Evolutionary conservation across 1,140 invertebrate species (phyloP).

Genomic region (Lordiphosa clarofinis): DNA sequence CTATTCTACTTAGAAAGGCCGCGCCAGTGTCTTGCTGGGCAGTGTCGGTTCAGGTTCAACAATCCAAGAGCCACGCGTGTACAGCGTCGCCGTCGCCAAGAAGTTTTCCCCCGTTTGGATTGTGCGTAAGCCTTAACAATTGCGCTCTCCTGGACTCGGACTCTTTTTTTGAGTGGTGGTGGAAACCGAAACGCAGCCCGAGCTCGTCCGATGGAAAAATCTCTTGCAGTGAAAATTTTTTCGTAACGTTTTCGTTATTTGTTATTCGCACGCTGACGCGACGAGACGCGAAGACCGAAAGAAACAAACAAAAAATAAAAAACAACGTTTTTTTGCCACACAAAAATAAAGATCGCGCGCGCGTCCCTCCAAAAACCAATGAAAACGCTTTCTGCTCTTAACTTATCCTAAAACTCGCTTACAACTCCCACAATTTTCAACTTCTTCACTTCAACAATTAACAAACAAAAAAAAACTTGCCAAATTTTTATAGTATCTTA

Average conservation of each 20-base stretch:
- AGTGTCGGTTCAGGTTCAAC: constrained; percentile 79
- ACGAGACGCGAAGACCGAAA: constrained; percentile 42
- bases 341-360: constrained; percentile 33
- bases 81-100: background rate
- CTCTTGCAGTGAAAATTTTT: constrained; percentile 73
- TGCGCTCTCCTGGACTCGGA: constrained; percentile 7
- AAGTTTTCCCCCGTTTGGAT: constrained; percentile 7
- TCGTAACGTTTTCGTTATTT: constrained; percentile 77
- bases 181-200: constrained; percentile 19
- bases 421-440: constrained; percentile 3
- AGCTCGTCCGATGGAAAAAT: constrained; percentile 63
- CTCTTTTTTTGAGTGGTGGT: constrained; percentile 11
- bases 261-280: constrained; percentile 77
- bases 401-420: constrained; percentile 19
- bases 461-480: constrained; percentile 46
- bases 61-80: constrained; percentile 64
- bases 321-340: background rate
- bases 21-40: constrained; percentile 71
- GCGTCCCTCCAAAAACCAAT: constrained; percentile 12
- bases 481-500: constrained; percentile 42
- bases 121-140: constrained; percentile 7
- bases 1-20: constrained; percentile 73
- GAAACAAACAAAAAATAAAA: constrained; percentile 11
- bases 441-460: constrained; percentile 23
- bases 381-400: constrained; percentile 18